phyloP scores from a whole-genome alignment of 1,140 invertebrate genomes.

The Drosophila sechellia region DNA sequence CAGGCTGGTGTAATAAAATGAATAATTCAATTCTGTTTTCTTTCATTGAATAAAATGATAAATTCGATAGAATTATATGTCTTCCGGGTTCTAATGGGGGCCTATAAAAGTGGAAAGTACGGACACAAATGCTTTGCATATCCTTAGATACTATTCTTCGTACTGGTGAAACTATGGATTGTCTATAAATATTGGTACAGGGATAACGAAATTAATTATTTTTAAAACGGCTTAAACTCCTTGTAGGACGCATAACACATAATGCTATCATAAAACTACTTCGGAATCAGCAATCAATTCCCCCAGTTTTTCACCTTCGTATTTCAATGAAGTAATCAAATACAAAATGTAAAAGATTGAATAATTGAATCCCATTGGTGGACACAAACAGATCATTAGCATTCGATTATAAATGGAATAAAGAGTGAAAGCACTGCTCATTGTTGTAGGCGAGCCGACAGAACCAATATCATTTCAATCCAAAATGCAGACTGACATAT shows the following conservation, averaged over 20 bases:
- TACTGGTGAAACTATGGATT: too few relatives aligned
- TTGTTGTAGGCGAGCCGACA: background rate
- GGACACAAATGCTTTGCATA: too few relatives aligned
- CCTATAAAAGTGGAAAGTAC: background rate
- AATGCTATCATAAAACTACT: too few relatives aligned
- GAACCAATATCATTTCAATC: background rate
- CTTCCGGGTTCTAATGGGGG: background rate
- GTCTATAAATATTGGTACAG: too few relatives aligned
- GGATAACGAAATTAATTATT: too few relatives aligned
- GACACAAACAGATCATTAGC: background rate
- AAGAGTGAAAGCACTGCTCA: background rate
- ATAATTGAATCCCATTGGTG: background rate
- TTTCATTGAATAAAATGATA: background rate
- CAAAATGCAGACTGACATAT: conserved; percentile 77
- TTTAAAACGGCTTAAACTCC: too few relatives aligned
- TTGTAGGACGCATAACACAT: too few relatives aligned
- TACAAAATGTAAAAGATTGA: background rate
- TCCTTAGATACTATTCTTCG: too few relatives aligned
- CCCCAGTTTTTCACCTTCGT: background rate
- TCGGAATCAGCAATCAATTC: too few relatives aligned
- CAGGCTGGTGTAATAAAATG: conserved; percentile 5
- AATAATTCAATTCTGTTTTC: background rate
- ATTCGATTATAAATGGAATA: background rate
- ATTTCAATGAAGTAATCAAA: background rate
- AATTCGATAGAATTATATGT: background rate